A percentile compares a stretch with the other conserved stretches of the same genome.
phyloP scores from a whole-genome alignment of 1,140 invertebrate species.

The Halesus radiatus region DNA sequence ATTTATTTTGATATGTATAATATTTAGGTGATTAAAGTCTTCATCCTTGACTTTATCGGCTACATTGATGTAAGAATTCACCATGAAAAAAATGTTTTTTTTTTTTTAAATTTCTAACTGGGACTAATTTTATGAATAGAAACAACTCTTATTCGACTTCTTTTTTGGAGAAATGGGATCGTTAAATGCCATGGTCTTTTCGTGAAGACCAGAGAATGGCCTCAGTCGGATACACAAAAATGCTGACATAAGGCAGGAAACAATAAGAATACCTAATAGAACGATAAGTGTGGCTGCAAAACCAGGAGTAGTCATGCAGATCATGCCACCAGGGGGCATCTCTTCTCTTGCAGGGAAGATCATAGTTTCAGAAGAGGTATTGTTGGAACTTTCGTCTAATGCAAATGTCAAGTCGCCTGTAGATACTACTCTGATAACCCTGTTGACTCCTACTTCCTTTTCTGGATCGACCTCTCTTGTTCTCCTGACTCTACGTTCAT shows the following conservation, averaged over 20 bases:
- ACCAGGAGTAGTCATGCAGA: constrained; percentile 93
- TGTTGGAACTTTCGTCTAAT: constrained; percentile 73
- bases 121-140: constrained; percentile 67
- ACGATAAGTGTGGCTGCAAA: constrained; percentile 88
- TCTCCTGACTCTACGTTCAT: constrained; percentile 80
- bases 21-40: too few species aligned
- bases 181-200: constrained; percentile 69
- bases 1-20: background rate
- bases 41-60: too few species aligned
- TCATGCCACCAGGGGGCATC: constrained; percentile 71
- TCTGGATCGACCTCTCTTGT: constrained; percentile 75
- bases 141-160: constrained; percentile 66
- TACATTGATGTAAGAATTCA: too few species aligned
- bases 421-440: constrained; percentile 87
- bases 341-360: constrained; percentile 76
- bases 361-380: constrained; percentile 74
- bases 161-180: constrained; percentile 60
- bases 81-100: too few species aligned
- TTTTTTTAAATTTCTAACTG: constrained; percentile 27
- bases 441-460: constrained; percentile 86
- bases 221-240: constrained; percentile 85
- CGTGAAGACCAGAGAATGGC: constrained; percentile 74
- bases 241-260: constrained; percentile 86
- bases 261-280: constrained; percentile 83
- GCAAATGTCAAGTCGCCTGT: constrained; percentile 88